Base-by-base conservation (phyloP, 2,113 vertebrate species). In the Melanotaenia duboulayi region DNA sequence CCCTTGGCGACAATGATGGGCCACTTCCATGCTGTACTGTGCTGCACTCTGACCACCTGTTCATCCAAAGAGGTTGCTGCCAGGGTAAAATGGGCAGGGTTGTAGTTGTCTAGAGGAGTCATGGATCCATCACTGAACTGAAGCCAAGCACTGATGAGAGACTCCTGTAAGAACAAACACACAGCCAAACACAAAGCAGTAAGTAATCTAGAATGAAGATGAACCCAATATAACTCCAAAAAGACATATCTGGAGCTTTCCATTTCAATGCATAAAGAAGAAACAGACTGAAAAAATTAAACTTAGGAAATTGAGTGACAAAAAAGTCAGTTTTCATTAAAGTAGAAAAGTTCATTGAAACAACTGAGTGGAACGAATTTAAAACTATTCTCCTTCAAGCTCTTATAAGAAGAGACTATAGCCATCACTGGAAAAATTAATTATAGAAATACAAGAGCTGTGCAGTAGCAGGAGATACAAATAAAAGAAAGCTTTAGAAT, bases 71-170 rank as follows among this genome's bases (percentile, higher is more conserved):
- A 97, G 16, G 88, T 91, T 13, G 96, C 95, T 0, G 94, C 91
- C 28, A 99, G 93, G 0, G 87, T 87, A 68, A 97, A 99, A 85
- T 97, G 96, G 74, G 92, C 90, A 24, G 94, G 61, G 85, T 97
- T 93, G 1, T 97, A 99, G 66, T 98, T 95, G 77, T 99, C 97
- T 65, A 99, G 91, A 0, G 97, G 96, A 0, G 95, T 96, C 80
- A 95, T 94, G 0, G 96, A 95, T 80, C 96, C 96, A 4, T 99
- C 98, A 0, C 96, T 99, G 93, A 99, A 98, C 85, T 96, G 97
- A 32, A 99, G 94, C 97, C 97, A 99, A 3, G 94, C 94, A 81
- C 96, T 98, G 75, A 98, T 90, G 44, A 97, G 91, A 0, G 97
- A 97, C 75, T 99, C 97, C 98, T 99, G 87, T 24, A 66, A 81